phyloP scores from a whole-genome alignment of 35 echinoderm and acorn worm genomes.

The Antedon bifida region DNA sequence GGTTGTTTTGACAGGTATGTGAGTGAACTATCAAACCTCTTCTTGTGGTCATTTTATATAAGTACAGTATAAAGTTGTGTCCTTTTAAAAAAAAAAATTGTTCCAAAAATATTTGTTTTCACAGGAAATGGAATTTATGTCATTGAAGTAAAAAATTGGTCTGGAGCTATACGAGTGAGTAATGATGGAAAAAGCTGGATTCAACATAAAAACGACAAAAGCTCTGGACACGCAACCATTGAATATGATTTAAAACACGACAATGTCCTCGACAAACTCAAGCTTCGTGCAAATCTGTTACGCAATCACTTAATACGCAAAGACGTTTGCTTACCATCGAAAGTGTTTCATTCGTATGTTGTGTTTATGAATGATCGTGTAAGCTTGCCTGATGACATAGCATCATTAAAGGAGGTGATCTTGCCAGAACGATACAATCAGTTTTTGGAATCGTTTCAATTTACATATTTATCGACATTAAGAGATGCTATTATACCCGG shows the following conservation, averaged over 20 bases:
- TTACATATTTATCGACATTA: neutral
- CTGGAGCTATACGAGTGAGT: conserved; percentile 41
- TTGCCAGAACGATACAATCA: conserved; percentile 18
- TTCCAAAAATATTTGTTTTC: neutral
- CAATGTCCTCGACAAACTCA: conserved; percentile 38
- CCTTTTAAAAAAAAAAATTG: too few species aligned
- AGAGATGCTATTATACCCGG: conserved; percentile 68
- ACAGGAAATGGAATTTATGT: conserved; percentile 73
- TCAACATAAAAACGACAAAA: conserved; percentile 40
- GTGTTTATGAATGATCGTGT: conserved; percentile 63
- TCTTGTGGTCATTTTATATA: too few species aligned
- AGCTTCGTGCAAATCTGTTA: conserved; percentile 53
- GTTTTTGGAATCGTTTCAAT: conserved; percentile 63
- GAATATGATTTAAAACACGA: conserved; percentile 57
- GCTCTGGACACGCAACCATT: conserved; percentile 18
- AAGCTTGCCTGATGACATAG: conserved; percentile 27
- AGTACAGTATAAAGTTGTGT: too few species aligned
- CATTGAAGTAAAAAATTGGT: conserved; percentile 96
- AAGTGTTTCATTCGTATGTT: conserved; percentile 66
- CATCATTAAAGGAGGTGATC: conserved; percentile 36
- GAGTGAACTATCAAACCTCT: too few species aligned
- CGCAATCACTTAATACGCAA: conserved; percentile 70
- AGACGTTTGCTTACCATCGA: conserved; percentile 61
- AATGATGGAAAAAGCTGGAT: conserved; percentile 72
- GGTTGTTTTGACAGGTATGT: conserved; percentile 70